These are phyloP conservation scores for Harpagus bidentatus DNA, from an alignment of 2,113 vertebrate species.

Conservation along the genomic window DNA sequence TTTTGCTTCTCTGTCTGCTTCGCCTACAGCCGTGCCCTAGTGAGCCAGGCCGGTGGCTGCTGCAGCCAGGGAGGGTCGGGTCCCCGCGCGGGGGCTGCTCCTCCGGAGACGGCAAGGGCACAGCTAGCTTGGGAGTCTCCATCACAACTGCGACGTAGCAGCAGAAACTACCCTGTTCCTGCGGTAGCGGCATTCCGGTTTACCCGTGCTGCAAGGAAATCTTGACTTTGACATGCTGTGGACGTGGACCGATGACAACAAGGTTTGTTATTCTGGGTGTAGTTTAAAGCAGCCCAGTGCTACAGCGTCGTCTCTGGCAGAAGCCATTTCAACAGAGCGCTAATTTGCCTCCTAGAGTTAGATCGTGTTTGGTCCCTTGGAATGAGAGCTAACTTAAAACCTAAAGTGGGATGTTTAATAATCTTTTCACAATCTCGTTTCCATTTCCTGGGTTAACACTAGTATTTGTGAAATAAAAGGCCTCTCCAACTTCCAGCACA, in stretches of 20 bases:
- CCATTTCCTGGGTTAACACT: neutral
- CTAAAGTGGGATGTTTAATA: neutral
- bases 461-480: neutral
- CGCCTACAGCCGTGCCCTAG: neutral
- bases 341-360: neutral
- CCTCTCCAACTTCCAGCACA: neutral
- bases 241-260: neutral
- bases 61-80: neutral
- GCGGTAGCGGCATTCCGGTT: neutral
- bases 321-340: neutral
- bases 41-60: neutral
- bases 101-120: neutral
- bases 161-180: neutral
- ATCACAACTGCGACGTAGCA: neutral
- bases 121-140: neutral
- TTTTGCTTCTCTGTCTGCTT: neutral
- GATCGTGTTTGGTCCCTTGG: fast-evolving
- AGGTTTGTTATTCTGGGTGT: neutral
- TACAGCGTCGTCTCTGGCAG: neutral
- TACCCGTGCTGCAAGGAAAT: neutral
- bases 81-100: neutral
- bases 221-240: neutral
- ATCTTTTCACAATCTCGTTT: neutral
- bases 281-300: neutral
- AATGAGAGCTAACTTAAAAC: neutral